These are phyloP conservation scores for Branchinecta lynchi DNA, from an alignment of 1,140 invertebrate species.

Conservation along the genomic window DNA sequence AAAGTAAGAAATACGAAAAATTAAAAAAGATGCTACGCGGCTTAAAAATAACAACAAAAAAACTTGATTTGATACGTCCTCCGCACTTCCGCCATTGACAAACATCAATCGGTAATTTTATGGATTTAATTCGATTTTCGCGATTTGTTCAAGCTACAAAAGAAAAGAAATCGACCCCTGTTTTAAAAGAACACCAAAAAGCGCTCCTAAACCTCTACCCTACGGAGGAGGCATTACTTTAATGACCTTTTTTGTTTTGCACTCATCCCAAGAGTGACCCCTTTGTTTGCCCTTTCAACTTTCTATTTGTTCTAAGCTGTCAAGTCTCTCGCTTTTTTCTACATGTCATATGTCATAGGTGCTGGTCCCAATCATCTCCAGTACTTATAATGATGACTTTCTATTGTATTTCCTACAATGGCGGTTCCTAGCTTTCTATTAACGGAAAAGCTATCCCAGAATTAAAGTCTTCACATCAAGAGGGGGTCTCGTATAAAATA, in stretches of 20 bases:
- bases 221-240: background rate
- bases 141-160: no score
- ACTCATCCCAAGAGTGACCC: background rate
- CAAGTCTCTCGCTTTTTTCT: constrained; percentile 1
- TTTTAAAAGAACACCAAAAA: constrained; percentile 11
- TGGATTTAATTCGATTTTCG: no score
- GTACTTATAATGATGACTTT: constrained; percentile 12
- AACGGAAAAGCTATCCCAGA: constrained; percentile 8
- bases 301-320: background rate
- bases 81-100: no score
- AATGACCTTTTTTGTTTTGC: background rate
- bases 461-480: constrained; percentile 3
- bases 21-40: no score
- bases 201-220: background rate
- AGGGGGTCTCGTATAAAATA: constrained; percentile 9
- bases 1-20: no score
- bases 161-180: no score
- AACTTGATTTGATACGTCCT: no score
- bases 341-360: constrained; percentile 8
- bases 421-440: constrained; percentile 6
- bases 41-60: no score
- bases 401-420: constrained; percentile 3
- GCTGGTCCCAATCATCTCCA: constrained; percentile 6
- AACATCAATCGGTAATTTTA: no score
- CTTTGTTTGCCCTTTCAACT: background rate